Evolutionary conservation across 2,888 invertebrate genomes (phyloP).

Genomic region (Brachypterus glaber): DNA sequence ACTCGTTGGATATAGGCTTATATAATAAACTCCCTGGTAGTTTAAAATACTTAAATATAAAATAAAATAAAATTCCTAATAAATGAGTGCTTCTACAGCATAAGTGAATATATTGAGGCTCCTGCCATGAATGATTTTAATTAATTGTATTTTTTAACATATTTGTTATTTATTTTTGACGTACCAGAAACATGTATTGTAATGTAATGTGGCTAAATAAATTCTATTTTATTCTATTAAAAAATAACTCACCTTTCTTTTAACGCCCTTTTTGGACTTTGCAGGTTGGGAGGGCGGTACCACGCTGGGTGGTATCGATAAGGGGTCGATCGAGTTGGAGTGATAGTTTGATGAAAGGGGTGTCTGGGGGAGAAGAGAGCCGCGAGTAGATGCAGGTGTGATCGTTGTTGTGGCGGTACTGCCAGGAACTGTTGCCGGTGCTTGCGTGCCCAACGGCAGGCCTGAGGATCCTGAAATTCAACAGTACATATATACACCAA

Average conservation of each 20-base stretch:
- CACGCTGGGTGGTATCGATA: constrained; percentile 36
- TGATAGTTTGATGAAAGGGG: neutral
- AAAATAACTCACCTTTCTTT: constrained; percentile 67
- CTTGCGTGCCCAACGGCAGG: constrained; percentile 43
- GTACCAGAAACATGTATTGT: too few species aligned
- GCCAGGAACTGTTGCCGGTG: constrained; percentile 52
- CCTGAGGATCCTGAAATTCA: constrained; percentile 30
- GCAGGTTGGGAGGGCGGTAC: constrained; percentile 69
- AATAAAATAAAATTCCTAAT: too few species aligned
- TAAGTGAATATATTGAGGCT: too few species aligned
- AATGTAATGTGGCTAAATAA: too few species aligned
- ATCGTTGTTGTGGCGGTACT: constrained; percentile 64
- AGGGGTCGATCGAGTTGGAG: constrained; percentile 37
- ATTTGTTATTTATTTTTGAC: too few species aligned
- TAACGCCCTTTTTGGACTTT: constrained; percentile 56
- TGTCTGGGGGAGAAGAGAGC: constrained; percentile 33
- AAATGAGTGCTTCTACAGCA: too few species aligned
- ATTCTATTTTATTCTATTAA: too few species aligned
- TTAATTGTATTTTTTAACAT: too few species aligned
- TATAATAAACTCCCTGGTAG: too few species aligned
- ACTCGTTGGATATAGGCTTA: too few species aligned
- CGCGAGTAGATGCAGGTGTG: constrained; percentile 43
- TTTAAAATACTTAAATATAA: too few species aligned
- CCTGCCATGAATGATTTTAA: too few species aligned
- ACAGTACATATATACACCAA: constrained; percentile 1